Base-by-base conservation (phyloP, 1,140 invertebrate species). In the Pygmarrhopalites habei region DNA sequence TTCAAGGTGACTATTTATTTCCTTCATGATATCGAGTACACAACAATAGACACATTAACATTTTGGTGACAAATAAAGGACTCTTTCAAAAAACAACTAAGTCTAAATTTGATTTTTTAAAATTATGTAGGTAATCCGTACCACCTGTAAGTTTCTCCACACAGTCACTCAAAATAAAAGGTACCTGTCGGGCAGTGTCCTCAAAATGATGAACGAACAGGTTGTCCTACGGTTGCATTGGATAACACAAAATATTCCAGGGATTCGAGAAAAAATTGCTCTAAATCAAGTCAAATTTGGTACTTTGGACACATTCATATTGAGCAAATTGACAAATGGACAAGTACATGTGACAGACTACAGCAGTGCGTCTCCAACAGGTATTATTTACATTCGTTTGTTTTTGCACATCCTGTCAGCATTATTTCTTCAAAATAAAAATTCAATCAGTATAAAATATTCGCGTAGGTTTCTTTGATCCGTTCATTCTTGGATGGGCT, bases 401-500 rank as follows among this genome's bases (percentile, higher is more conserved):
- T n/a, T n/a, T n/a, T n/a, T n/a, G n/a, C n/a, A n/a, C n/a, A n/a
- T n/a, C n/a, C n/a, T n/a, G n/a, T n/a, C n/a, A n/a, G n/a, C n/a
- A n/a, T n/a, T n/a, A n/a, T n/a, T n/a, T n/a, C n/a, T n/a, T n/a
- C n/a, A n/a, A n/a, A n/a, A n/a, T n/a, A n/a, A n/a, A n/a, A n/a
- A n/a, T n/a, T n/a, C n/a, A n/a, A n/a, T n/a, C n/a, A n/a, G n/a
- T n/a, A n/a, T n/a, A n/a, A n/a, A n/a, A n/a, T n/a, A n/a, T n/a
- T n/a, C n/a, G n/a, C n/a, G n/a, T n/a, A n/a, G n/a, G 92, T 5
- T 79, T 98, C 43, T 98, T 85, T 75, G 94, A 98, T 77, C 93
- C 93, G 0, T 98, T 93, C 73, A 84, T 85, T 39, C 79, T 89
- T 80, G 72, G 83, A 61, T 92, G 92, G 91, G 86, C 86, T 26